A percentile compares a stretch with the other conserved stretches of the same genome.
These are phyloP conservation scores for Harpalus rufipes DNA, from an alignment of 2,888 invertebrate species.

Conservation along the genomic window DNA sequence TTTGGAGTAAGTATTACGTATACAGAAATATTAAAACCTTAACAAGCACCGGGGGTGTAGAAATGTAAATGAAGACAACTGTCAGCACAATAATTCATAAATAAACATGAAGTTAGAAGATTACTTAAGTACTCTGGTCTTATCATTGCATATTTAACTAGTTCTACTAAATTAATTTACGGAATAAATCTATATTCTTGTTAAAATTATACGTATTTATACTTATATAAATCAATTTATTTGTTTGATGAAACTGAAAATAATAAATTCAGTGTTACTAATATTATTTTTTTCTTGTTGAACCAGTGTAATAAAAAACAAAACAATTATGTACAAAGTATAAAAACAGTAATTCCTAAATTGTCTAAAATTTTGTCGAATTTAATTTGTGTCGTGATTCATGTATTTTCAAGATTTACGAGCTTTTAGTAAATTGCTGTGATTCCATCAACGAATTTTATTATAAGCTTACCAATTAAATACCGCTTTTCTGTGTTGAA, in stretches of 20 bases:
- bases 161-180: not conserved
- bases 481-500: not conserved
- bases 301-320: too few species aligned
- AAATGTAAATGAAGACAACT: constrained; percentile 2
- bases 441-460: too few species aligned
- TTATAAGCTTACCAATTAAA: too few species aligned
- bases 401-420: too few species aligned
- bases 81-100: not conserved
- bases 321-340: too few species aligned
- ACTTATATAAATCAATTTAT: not conserved
- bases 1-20: not conserved
- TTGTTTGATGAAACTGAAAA: too few species aligned
- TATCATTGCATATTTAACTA: constrained; percentile 3
- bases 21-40: constrained; percentile 1
- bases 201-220: not conserved
- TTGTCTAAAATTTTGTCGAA: too few species aligned
- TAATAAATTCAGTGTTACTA: too few species aligned
- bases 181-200: not conserved
- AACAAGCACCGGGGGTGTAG: not conserved
- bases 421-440: too few species aligned
- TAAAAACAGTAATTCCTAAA: too few species aligned
- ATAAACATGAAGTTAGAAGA: constrained; percentile 2
- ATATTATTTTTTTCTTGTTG: too few species aligned
- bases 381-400: too few species aligned
- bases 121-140: not conserved